A percentile compares a stretch with the other conserved stretches of the same genome.
Conservation (phyloP, 2,888 invertebrate species). For the Andricus curvator region DNA sequence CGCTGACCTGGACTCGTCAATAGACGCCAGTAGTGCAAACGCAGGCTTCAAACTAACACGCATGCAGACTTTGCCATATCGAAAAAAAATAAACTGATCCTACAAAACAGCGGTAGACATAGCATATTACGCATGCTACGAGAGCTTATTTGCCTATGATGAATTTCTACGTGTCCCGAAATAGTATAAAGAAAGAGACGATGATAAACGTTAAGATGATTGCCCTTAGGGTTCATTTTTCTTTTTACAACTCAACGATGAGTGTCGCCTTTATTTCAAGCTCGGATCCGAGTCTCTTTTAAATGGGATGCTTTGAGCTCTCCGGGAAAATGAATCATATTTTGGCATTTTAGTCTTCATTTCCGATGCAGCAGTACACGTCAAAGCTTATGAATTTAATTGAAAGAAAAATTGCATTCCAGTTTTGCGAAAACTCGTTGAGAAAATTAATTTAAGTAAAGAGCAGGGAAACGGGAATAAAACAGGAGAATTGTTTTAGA, state of each 20-base stretch:
- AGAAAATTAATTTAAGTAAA: not conserved
- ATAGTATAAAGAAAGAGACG: not conserved
- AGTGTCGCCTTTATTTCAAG: not conserved
- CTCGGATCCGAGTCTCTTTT: not conserved
- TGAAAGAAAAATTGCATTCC: not conserved
- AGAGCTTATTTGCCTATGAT: not conserved
- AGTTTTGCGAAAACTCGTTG: not conserved
- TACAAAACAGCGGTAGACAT: not conserved
- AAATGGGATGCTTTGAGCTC: not conserved
- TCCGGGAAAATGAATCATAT: not conserved
- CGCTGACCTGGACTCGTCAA: not conserved
- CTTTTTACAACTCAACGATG: not conserved
- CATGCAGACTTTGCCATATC: not conserved
- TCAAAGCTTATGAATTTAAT: not conserved
- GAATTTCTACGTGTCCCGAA: not conserved
- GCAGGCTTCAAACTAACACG: not conserved
- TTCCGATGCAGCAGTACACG: not conserved
- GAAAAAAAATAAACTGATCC: constrained; percentile 14
- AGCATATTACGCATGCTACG: not conserved
- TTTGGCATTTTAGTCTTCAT: not conserved
- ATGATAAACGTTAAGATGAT: constrained; percentile 2
- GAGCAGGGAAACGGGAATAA: not conserved
- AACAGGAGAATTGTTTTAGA: not conserved
- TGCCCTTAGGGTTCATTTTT: constrained; percentile 21
- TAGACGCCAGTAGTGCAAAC: constrained; percentile 3